A percentile compares a stretch with the other conserved stretches of the same genome.
These are phyloP conservation scores for Leucoptera coffeella DNA, from an alignment of 2,888 invertebrate genomes.

Conservation along the genomic window DNA sequence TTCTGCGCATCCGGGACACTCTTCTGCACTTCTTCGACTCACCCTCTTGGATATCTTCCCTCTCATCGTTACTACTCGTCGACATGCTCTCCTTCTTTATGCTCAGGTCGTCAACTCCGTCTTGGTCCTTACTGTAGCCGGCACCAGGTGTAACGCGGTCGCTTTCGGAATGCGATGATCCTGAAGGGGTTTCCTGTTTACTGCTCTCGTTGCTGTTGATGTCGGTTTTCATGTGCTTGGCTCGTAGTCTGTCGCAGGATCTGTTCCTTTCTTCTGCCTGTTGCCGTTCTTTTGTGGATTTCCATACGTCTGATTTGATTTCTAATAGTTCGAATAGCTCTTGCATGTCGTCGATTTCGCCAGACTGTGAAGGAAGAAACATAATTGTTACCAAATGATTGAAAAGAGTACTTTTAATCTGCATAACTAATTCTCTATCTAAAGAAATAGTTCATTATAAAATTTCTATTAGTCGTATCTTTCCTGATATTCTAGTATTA, in stretches of 20 bases:
- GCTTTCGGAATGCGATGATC: conserved; percentile 45
- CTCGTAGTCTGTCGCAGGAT: conserved; percentile 43
- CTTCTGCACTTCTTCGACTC: conserved; percentile 44
- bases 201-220: conserved; percentile 49
- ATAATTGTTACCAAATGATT: conserved; percentile 4
- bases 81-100: conserved; percentile 48
- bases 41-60: conserved; percentile 40
- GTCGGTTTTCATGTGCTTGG: conserved; percentile 38
- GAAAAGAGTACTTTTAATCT: neutral
- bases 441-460: too few species aligned
- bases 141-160: conserved; percentile 39
- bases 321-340: conserved; percentile 77
- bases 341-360: conserved; percentile 76
- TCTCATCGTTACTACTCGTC: conserved; percentile 45
- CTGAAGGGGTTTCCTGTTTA: conserved; percentile 44
- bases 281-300: conserved; percentile 48
- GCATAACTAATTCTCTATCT: too few species aligned
- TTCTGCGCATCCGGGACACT: conserved; percentile 58
- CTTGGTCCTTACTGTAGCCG: conserved; percentile 43
- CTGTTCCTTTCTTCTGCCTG: conserved; percentile 43
- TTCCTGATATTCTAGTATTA: too few species aligned
- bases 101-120: conserved; percentile 29
- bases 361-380: conserved; percentile 51
- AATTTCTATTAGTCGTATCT: too few species aligned
- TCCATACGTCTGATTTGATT: conserved; percentile 78